Evolutionary conservation across 2,113 vertebrate species (phyloP), one percentile per base, ranked within the genome.

Genomic region (Tachysurus fulvidraco): DNA sequence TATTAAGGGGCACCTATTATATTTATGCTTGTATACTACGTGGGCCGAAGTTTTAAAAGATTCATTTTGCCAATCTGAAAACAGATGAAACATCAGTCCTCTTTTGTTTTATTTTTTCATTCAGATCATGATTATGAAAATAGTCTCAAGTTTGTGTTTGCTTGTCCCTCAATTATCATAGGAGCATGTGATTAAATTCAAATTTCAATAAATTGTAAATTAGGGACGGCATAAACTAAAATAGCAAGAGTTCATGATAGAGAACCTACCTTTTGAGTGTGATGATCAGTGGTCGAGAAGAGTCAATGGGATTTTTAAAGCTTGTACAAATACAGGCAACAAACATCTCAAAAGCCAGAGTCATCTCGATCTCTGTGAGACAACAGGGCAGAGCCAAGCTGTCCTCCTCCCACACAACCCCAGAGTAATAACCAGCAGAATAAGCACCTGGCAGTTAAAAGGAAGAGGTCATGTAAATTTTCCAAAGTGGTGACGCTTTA

Each of bases 301-400:
- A 41, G 52, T 93, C 91, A 54, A 91, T 85, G 11, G 90, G 90
- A 78, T 91, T 93, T 55, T 80, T 28, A 73, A 94, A 93, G 91
- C 97, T 95, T 87, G 60, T 91, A 9, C 92, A 93, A 25, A 76
- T 97, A 90, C 95, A 93, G 62, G 96, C 94, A 89, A 99, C 93
- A 91, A 99, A 97, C 92, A 97, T 94, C 94, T 99, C 97, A 11
- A 97, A 95, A 52, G 95, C 89, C 91, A 99, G 92, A 36, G 96
- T 95, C 94, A 99, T 96, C 93, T 99, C 98, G 88, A 98, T 92
- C 87, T 98, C 97, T 64, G 95, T 96, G 46, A 98, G 90, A 5
- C 91, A 92, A 87, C 93, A 96, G 0, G 97, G 96, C 88, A 99
- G 91, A 10, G 93, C 60, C 92, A 94, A 96, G 74, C 88, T 90